Evolutionary conservation across 2,113 vertebrate species (phyloP).

Genomic region (Pteronura brasiliensis): DNA sequence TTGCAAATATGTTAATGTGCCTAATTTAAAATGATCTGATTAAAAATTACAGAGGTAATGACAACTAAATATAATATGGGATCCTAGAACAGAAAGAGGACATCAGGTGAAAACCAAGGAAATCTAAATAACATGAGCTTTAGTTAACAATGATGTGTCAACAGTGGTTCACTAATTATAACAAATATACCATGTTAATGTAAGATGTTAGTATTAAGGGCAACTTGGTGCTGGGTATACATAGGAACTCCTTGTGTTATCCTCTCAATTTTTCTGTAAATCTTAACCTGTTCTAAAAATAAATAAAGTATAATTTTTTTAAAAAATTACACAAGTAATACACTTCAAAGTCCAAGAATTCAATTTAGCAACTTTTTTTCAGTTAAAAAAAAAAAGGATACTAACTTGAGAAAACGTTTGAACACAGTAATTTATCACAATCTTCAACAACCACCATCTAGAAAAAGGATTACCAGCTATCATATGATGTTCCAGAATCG

Average conservation of each 20-base stretch:
- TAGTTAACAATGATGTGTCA: not conserved
- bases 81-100: not conserved
- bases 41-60: not conserved
- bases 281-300: not conserved
- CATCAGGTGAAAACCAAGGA: not conserved
- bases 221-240: not conserved
- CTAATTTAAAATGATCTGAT: not conserved
- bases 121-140: not conserved
- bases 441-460: not conserved
- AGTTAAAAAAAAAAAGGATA: not conserved
- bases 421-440: not conserved
- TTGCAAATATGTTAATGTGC: not conserved
- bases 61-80: not conserved
- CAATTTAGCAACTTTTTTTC: not conserved
- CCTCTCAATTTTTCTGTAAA: not conserved
- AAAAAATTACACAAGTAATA: not conserved
- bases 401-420: not conserved
- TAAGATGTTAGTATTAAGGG: not conserved
- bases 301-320: not conserved
- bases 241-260: not conserved
- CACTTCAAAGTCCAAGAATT: not conserved
- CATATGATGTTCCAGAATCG: not conserved
- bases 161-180: not conserved
- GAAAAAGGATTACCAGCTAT: not conserved
- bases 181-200: not conserved